These are phyloP conservation scores for Alentia gelatinosa DNA, from an alignment of 2,888 invertebrate genomes.

Conservation along the genomic window DNA sequence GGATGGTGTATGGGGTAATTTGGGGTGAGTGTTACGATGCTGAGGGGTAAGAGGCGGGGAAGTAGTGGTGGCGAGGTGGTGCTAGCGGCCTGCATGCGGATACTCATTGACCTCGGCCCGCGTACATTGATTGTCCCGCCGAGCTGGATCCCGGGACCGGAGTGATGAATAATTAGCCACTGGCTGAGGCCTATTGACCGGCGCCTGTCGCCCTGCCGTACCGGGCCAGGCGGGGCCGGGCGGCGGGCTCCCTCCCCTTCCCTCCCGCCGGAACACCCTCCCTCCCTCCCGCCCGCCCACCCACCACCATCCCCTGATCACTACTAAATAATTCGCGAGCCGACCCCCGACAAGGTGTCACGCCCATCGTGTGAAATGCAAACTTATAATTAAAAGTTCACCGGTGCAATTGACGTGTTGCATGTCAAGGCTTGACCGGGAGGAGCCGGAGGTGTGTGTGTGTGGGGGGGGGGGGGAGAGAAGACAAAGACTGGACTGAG, in stretches of 20 bases:
- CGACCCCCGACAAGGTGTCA: constrained; percentile 45
- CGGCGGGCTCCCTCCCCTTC: no score
- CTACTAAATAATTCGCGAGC: constrained; percentile 46
- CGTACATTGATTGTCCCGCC: constrained; percentile 15
- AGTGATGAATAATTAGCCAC: constrained; percentile 32
- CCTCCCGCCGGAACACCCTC: neutral
- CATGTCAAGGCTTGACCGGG: constrained; percentile 36
- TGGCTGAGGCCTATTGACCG: constrained; percentile 30
- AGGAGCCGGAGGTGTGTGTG: neutral
- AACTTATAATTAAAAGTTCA: constrained; percentile 53
- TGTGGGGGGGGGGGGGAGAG: neutral
- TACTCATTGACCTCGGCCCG: neutral
- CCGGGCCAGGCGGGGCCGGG: no score
- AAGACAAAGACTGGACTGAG: neutral
- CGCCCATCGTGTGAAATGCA: constrained; percentile 45
- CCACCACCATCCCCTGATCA: constrained; percentile 1
- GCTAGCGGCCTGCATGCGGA: neutral
- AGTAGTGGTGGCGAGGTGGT: neutral
- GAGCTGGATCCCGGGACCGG: neutral
- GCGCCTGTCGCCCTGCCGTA: constrained; percentile 9
- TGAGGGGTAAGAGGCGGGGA: no score
- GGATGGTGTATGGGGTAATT: no score
- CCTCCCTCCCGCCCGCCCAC: neutral
- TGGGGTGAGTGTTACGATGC: neutral
- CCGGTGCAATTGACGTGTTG: constrained; percentile 49